Evolutionary conservation across 92 coral and sea anemone genomes (phyloP).

Genomic region (Phenganax stokvisi): DNA sequence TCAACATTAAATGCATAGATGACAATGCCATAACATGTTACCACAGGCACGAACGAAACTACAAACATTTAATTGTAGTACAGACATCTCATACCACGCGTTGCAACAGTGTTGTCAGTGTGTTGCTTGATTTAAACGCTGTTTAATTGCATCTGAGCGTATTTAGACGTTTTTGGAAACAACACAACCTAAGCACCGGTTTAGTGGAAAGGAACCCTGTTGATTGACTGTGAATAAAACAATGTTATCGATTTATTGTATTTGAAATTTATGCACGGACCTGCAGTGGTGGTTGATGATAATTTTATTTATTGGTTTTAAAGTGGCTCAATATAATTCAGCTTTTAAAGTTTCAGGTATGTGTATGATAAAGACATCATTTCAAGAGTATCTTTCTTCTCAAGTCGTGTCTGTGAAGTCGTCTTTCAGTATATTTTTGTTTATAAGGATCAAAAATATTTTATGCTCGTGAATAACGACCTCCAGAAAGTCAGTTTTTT

Average conservation of each 20-base stretch:
- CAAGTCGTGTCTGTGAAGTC: no score
- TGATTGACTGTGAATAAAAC: neutral
- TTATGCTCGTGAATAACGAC: no score
- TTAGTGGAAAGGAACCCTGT: constrained; percentile 7
- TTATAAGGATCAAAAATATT: no score
- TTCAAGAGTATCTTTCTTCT: no score
- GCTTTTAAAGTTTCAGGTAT: neutral
- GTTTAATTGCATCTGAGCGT: no score
- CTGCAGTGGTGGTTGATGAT: no score
- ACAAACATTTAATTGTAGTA: neutral
- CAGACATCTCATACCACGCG: neutral
- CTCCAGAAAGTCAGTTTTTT: no score
- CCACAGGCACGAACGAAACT: neutral
- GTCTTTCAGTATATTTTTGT: no score
- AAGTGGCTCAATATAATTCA: neutral
- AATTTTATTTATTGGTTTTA: neutral
- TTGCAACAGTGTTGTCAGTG: neutral
- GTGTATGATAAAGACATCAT: no score
- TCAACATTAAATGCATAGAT: neutral
- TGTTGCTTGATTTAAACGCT: no score
- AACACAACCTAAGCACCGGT: neutral
- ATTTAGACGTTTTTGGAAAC: neutral
- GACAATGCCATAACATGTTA: neutral
- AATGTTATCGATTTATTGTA: constrained; percentile 4
- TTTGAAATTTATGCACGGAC: neutral